Base-by-base conservation (phyloP, 2,113 vertebrate genomes). In the Rhinogobius similis region DNA sequence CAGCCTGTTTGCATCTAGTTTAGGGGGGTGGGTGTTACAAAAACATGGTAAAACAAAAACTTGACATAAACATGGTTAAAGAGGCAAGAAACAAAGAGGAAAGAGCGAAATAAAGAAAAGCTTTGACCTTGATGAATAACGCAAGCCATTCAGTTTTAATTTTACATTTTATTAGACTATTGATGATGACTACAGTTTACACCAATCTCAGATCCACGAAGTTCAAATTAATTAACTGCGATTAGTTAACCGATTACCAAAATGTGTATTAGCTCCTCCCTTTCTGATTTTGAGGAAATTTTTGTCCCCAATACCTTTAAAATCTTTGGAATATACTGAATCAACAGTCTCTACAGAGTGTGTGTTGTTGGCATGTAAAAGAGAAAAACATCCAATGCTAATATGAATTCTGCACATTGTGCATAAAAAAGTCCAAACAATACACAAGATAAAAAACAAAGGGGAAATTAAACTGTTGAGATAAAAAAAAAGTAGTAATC, bases 1-100 rank as follows among this genome's bases (percentile, higher is more conserved):
- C 96, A 0, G 94, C 93, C 93, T 95, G 95, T 70, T 94, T 96
- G 91, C 93, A 96, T 97, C 98, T 98, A 94, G 93, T 91, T 94
- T 93, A 69, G 78, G 48, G 12, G 74, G 36, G 94, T 12, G 38
- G 61, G 26, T 13, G 94, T 93, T 94, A 98, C 73, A 95, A 93
- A 95, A 95, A 96, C 93, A 94, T 95, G 95, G 94, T 89, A 94
- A 94, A 95, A 94, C 59, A 26, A 85, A 82, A 82, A 85, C 46
- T 56, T 5, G 29, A 85, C 21, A 59, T 53, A 72, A 69, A 81
- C 13, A 53, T 20, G 65, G 20, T 29, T 21, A 62, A 1, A 52
- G 48, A 1, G 6, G 74, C 38, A 65, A 55, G 62, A 55, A 44
- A 65, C 77, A 36, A 62, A 67, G 20, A 92, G 10, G 7, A 23